Conservation (phyloP, 2,888 invertebrate species). For the Serrognathus titanus region DNA sequence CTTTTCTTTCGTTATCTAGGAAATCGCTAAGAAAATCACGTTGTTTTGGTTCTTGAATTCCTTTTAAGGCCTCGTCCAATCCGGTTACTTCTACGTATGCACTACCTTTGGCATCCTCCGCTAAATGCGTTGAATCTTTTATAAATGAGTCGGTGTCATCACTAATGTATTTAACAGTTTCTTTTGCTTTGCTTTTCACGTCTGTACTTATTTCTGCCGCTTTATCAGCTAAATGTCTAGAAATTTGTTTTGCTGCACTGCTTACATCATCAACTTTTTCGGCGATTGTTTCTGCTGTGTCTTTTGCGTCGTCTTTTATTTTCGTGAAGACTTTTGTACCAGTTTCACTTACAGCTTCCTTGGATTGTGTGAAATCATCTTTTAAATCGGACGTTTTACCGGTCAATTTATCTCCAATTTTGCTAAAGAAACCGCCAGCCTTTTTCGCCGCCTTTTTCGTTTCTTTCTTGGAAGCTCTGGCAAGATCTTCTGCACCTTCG, state of each 20-base stretch:
- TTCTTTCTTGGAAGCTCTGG: conserved; percentile 23
- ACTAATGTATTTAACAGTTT: not conserved
- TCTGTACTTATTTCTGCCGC: too few species aligned
- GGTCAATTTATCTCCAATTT: conserved; percentile 18
- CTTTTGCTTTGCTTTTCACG: conserved; percentile 5
- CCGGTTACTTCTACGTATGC: conserved; percentile 4
- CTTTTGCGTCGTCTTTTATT: not conserved
- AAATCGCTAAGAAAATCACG: conserved; percentile 7
- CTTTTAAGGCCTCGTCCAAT: too few species aligned
- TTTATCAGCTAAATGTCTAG: too few species aligned
- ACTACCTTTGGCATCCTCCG: conserved; percentile 3
- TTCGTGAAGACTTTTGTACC: not conserved
- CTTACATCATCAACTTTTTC: not conserved
- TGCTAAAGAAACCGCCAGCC: not conserved
- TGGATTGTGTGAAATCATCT: conserved; percentile 3
- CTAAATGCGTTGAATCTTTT: not conserved
- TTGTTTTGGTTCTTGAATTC: conserved; percentile 1
- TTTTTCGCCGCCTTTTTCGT: conserved; percentile 22
- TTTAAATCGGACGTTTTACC: conserved; percentile 16
- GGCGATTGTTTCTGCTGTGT: conserved; percentile 19
- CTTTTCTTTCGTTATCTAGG: conserved; percentile 6
- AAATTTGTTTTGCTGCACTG: too few species aligned
- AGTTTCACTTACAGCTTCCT: not conserved
- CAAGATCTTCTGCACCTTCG: conserved; percentile 33
- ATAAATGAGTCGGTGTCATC: not conserved